Base-by-base conservation (phyloP, 2,888 invertebrate species). In the Latheticus oryzae region DNA sequence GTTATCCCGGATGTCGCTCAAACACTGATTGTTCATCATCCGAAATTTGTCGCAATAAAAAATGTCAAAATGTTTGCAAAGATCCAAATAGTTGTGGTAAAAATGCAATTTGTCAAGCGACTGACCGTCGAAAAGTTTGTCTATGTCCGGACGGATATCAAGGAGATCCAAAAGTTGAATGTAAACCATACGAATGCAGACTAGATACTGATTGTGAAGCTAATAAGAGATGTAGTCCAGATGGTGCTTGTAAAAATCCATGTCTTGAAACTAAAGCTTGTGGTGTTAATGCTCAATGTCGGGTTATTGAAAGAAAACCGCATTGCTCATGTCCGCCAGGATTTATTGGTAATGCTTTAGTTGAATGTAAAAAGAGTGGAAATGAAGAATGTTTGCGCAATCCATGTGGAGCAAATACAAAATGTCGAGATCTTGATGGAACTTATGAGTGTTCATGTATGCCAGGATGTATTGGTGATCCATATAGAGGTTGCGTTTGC, bases 71-170 rank as follows among this genome's bases (percentile, higher is more conserved):
- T 76, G 87, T 91, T 30, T 92, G 91, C 70, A 77, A 81, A 59
- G 80, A 84, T 61, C 82, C 84, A 32, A 81, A 82, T 8, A 87
- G 90, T 1, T 95, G 95, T 68, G 94, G 94, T 2, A 85, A 84
- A 63, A 89, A 91, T 73, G 92, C 95, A 0, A 73, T 90, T 1
- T 95, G 95, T 73, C 84, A 87, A 61, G 86, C 91, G 0, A 86
- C 88, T 1, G 88, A 90, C 64, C 95, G 94, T 76, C 84, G 90
- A 28, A 88, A 91, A 32, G 84, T 95, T 2, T 95, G 95, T 73
- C 84, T 91, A 55, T 95, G 95, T 73, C 92, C 93, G 0, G 91
- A 91, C 71, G 93, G 94, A 8, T 91, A 84, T 72, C 89, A 89
- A 64, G 93, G 93, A 0, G 91, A 93, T 73, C 91, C 93, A 0